Evolutionary conservation across 2,888 invertebrate species (phyloP), one percentile per base, ranked within the genome.

Genomic region (Adelphocoris suturalis): DNA sequence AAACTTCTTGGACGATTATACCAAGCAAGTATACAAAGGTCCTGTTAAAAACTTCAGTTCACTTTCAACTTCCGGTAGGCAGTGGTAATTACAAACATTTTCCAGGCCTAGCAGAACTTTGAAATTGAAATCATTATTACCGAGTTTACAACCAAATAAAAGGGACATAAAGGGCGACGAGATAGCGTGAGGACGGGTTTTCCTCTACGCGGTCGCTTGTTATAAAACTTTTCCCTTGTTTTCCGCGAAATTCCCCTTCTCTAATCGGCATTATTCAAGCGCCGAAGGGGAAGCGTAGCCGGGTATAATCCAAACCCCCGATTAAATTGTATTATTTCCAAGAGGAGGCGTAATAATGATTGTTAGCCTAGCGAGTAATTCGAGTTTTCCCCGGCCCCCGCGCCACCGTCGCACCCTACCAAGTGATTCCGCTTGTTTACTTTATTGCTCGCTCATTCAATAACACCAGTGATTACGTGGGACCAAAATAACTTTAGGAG

Each of bases 401-500:
- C 68, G 2, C 12, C 23, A 19, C 23, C 68, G 19, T 12, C 23
- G 23, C 13, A 2, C 19, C 68, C 1, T 12, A 68, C 27, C 27
- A 12, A 5, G 68, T 68, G 68, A 68, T 68, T 68, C 68, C 68
- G 68, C 68, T 68, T 68, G 68, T 23, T 68, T 68, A 23, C 23
- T 68, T 68, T 68, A 68, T 68, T 68, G 68, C 68, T 68, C 68
- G 27, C 68, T 68, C 68, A 61, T n/a, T 68, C 68, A 27, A 68
- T 68, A 68, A 68, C 68, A 13, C 23, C 19, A 23, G 19, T 23
- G 27, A 68, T 68, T 68, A 68, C 68, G 23, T 19, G 12, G 23
- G 23, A 11, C 68, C 68, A 23, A 23, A 68, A 23, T 68, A 68
- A 68, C 23, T 12, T 68, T 13, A 68, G 68, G 5, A 68, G 12